These are phyloP conservation scores for Brachylomia viminalis DNA, from an alignment of 2,888 invertebrate species.

Conservation along the genomic window DNA sequence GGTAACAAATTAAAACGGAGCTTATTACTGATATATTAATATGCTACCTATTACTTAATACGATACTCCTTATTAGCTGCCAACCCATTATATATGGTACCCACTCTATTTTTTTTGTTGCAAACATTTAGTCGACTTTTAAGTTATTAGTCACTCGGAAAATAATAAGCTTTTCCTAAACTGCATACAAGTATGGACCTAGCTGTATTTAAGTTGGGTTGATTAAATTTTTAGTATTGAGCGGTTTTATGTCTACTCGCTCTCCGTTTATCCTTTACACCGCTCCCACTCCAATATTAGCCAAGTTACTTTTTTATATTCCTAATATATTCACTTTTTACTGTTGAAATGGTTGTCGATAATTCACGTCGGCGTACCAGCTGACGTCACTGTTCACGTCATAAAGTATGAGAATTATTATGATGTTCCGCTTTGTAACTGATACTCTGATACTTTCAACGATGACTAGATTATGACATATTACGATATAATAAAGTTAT, in stretches of 20 bases:
- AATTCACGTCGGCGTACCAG: constrained; percentile 53
- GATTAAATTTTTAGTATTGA: not conserved
- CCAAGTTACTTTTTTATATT: constrained; percentile 75
- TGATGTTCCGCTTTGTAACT: constrained; percentile 60
- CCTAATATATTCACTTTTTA: constrained; percentile 75
- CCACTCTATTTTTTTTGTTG: too few species aligned
- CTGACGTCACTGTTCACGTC: constrained; percentile 61
- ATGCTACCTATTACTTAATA: too few species aligned
- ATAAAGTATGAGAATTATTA: constrained; percentile 66
- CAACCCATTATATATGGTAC: too few species aligned
- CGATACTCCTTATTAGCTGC: too few species aligned
- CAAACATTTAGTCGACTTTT: too few species aligned
- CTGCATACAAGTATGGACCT: not conserved
- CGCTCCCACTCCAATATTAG: constrained; percentile 65
- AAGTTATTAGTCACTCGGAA: too few species aligned
- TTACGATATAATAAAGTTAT: constrained; percentile 64
- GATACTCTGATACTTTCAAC: constrained; percentile 60
- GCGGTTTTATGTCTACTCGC: constrained; percentile 9
- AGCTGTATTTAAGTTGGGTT: not conserved
- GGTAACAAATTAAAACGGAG: too few species aligned
- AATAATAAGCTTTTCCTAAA: not conserved
- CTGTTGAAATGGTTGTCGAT: constrained; percentile 71
- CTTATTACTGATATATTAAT: too few species aligned
- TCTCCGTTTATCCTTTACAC: constrained; percentile 43
- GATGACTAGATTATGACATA: constrained; percentile 65